A percentile compares a stretch with the other conserved stretches of the same genome.
phyloP scores from a whole-genome alignment of 1,140 invertebrate species.

The Phymorhynchus buccinoides region DNA sequence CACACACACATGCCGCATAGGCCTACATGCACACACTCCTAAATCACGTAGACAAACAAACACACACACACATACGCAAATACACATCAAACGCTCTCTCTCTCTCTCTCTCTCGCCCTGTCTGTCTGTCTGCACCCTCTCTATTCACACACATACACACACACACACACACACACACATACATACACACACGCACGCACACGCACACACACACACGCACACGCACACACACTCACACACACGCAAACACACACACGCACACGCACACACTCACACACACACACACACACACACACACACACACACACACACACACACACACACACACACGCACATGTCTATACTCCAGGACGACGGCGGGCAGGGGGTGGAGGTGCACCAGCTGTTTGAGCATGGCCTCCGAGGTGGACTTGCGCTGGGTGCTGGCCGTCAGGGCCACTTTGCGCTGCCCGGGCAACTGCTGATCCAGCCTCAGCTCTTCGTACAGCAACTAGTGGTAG shows the following conservation, averaged over 20 bases:
- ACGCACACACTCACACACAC: background rate
- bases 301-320: background rate
- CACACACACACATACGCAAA: background rate
- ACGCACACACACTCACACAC: background rate
- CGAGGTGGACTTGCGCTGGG: constrained; percentile 76
- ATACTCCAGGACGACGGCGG: constrained; percentile 75
- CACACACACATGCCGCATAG: background rate
- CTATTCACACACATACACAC: background rate
- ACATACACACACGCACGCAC: background rate
- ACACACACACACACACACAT: background rate
- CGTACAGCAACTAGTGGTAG: constrained; percentile 73
- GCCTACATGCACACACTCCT: background rate
- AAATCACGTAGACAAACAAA: background rate
- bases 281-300: background rate
- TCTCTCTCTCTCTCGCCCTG: no score
- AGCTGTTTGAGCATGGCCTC: constrained; percentile 75
- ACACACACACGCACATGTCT: constrained; percentile 51
- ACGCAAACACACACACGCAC: no score
- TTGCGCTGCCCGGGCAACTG: constrained; percentile 68
- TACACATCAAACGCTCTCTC: no score
- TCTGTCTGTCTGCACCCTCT: no score
- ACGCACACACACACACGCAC: background rate
- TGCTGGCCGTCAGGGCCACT: constrained; percentile 74
- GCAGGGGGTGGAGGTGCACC: constrained; percentile 74
- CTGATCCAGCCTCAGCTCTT: constrained; percentile 76